Evolutionary conservation across 2,888 invertebrate species (phyloP).

Genomic region (Lycia hirtaria): DNA sequence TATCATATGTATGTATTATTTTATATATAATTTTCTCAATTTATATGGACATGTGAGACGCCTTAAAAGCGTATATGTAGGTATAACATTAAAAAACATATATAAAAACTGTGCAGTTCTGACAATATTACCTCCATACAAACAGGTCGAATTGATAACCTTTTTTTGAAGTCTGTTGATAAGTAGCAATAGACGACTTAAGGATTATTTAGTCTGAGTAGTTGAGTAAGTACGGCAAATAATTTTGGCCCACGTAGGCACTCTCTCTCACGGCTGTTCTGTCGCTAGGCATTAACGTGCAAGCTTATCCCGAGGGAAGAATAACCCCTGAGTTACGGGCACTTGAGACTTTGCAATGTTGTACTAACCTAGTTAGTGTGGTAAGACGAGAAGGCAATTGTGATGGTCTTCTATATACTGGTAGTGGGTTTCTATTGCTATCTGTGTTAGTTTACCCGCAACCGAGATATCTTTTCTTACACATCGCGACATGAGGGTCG

Average conservation of each 20-base stretch:
- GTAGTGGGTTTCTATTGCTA: not conserved
- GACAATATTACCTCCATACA: too few species aligned
- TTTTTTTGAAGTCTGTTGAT: too few species aligned
- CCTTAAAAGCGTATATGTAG: too few species aligned
- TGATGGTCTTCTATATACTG: not conserved
- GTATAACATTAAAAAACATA: too few species aligned
- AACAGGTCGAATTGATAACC: too few species aligned
- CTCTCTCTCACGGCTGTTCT: not conserved
- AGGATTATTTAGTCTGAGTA: not conserved
- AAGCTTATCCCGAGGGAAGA: slow-evolving; percentile 20
- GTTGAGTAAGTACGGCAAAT: not conserved
- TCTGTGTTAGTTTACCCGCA: too few species aligned
- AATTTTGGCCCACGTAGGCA: not conserved
- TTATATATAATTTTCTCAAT: too few species aligned
- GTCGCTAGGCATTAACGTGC: slow-evolving; percentile 13
- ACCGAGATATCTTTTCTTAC: too few species aligned
- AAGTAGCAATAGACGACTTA: not conserved
- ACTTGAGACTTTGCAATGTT: slow-evolving; percentile 24
- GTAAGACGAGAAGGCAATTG: slow-evolving; percentile 3
- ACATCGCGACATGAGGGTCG: not conserved
- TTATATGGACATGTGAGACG: too few species aligned
- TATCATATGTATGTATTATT: too few species aligned
- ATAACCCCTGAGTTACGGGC: slow-evolving; percentile 24
- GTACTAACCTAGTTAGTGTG: slow-evolving; percentile 13
- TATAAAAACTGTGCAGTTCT: too few species aligned